These are phyloP conservation scores for Sciurus vulgaris DNA, from an alignment of 2,797 vertebrate genomes.

Conservation along the genomic window DNA sequence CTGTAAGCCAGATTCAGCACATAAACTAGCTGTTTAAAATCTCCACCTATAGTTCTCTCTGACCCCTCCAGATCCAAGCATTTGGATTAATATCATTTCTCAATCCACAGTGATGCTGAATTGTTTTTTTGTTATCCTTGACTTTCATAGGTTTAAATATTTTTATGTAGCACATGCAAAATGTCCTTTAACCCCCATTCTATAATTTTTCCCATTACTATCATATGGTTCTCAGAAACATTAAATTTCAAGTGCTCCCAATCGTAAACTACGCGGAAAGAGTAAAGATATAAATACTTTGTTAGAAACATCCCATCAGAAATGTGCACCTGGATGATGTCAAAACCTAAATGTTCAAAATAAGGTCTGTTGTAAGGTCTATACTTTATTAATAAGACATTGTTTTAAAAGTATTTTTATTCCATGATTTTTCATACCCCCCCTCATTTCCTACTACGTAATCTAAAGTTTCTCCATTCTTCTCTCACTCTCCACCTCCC, in stretches of 20 bases:
- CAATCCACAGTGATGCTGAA: conserved; percentile 1
- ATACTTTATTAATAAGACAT: background rate
- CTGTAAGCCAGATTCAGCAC: conserved; percentile 7
- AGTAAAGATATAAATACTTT: background rate
- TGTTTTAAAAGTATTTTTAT: background rate
- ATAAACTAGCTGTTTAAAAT: conserved; percentile 17
- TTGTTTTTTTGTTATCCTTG: conserved; percentile 31
- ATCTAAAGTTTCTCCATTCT: too few relatives aligned
- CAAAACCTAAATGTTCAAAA: conserved; percentile 38
- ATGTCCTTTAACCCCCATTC: background rate
- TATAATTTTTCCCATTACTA: background rate
- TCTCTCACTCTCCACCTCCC: too few relatives aligned
- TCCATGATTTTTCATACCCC: too few relatives aligned
- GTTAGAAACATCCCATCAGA: conserved; percentile 20
- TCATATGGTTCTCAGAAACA: conserved; percentile 18
- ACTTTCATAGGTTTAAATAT: background rate
- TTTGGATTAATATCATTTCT: background rate
- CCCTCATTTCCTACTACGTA: too few relatives aligned
- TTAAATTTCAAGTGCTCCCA: background rate
- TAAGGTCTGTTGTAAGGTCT: background rate
- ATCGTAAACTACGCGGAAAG: background rate
- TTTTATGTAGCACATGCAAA: background rate
- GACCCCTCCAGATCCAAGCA: background rate
- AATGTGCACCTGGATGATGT: background rate
- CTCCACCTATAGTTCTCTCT: background rate